These are phyloP conservation scores for Fopius arisanus DNA, from an alignment of 1,140 invertebrate genomes.

Conservation along the genomic window DNA sequence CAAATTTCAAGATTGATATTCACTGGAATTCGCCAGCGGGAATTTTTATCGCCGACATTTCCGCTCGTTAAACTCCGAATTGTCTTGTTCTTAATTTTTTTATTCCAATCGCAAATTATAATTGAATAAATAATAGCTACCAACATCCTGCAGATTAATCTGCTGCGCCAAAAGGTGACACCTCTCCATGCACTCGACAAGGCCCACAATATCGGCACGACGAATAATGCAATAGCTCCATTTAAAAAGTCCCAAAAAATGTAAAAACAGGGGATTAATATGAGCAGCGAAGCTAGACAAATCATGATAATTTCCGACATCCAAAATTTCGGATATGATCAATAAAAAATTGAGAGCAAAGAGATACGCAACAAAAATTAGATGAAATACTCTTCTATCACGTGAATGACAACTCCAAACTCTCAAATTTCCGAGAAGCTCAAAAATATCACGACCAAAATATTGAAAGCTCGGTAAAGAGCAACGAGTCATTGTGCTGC, in stretches of 20 bases:
- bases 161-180: conserved; percentile 35
- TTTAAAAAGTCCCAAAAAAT: conserved; percentile 36
- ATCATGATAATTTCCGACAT: conserved; percentile 18
- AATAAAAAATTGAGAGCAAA: conserved; percentile 24
- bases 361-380: background rate
- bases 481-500: background rate
- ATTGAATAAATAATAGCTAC: background rate
- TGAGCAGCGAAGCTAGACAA: conserved; percentile 29
- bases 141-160: conserved; percentile 31
- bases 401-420: conserved; percentile 27
- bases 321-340: conserved; percentile 26
- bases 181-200: conserved; percentile 31
- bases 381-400: conserved; percentile 8
- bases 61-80: no score
- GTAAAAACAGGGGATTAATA: conserved; percentile 32
- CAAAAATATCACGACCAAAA: background rate
- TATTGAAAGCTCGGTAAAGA: background rate
- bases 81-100: conserved; percentile 2
- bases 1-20: no score
- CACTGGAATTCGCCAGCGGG: no score
- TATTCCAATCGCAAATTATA: background rate
- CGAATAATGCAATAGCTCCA: conserved; percentile 39
- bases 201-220: conserved; percentile 14
- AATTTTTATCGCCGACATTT: no score
- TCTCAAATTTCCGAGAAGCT: background rate